Conservation (phyloP, 2,113 vertebrate species). For the Recurvirostra avosetta region DNA sequence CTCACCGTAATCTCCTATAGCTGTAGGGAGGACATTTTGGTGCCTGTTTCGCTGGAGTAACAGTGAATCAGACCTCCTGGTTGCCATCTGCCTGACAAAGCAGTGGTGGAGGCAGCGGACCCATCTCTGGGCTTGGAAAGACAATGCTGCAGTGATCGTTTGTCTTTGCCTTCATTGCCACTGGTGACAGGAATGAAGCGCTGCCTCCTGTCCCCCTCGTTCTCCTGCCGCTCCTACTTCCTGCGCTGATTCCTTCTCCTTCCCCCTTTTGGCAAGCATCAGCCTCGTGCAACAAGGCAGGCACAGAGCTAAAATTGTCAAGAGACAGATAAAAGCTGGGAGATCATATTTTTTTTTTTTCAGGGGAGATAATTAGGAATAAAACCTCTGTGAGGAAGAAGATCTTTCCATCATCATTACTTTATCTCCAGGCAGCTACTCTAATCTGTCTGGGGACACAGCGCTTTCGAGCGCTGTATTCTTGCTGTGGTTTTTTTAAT, state of each 20-base stretch:
- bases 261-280: background rate
- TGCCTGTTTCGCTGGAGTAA: background rate
- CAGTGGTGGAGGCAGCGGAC: background rate
- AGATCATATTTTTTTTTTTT: background rate
- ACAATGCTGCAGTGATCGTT: background rate
- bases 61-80: background rate
- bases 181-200: background rate
- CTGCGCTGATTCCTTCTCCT: background rate
- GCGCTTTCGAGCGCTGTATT: background rate
- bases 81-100: background rate
- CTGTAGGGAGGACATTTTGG: background rate
- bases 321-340: conserved; percentile 32
- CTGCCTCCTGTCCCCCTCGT: background rate
- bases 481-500: background rate
- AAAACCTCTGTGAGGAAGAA: conserved; percentile 28
- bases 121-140: background rate
- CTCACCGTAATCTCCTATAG: background rate
- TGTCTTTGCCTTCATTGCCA: background rate
- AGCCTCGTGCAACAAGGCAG: background rate
- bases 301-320: background rate
- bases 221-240: background rate
- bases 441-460: conserved; percentile 16
- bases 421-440: conserved; percentile 38
- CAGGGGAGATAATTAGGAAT: conserved; percentile 41
- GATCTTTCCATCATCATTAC: conserved; percentile 47